Conservation (phyloP, 2,113 vertebrate species). For the Siniperca knerii region DNA sequence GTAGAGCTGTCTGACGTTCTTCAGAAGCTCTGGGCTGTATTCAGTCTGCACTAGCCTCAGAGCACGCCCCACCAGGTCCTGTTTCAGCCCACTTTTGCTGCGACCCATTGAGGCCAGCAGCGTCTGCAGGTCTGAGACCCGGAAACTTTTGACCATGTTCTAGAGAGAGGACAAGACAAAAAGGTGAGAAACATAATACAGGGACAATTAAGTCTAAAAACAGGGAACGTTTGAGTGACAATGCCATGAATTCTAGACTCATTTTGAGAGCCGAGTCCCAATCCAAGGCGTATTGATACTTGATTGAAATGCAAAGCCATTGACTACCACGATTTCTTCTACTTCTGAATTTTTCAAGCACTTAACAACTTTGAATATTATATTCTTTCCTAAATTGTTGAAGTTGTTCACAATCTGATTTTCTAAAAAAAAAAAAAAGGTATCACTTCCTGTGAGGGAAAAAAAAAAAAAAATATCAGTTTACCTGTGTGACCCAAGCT, state of each 20-base stretch:
- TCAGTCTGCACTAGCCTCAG: slow-evolving; percentile 96
- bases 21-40: slow-evolving; percentile 97
- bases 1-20: slow-evolving; percentile 97
- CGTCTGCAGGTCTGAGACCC: slow-evolving; percentile 99
- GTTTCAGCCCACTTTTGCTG: slow-evolving; percentile 98
- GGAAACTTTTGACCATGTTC: slow-evolving; percentile 99
- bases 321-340: background rate
- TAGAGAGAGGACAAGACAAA: slow-evolving; percentile 66
- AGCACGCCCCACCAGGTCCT: slow-evolving; percentile 96
- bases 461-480: background rate
- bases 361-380: background rate
- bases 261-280: background rate
- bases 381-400: background rate
- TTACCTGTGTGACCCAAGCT: background rate
- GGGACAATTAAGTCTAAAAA: background rate
- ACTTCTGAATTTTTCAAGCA: background rate
- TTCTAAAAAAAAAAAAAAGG: background rate
- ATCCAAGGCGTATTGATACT: background rate
- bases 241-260: background rate
- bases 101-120: slow-evolving; percentile 97
- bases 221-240: background rate
- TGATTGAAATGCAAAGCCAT: background rate
- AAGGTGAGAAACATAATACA: slow-evolving; percentile 7
- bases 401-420: background rate
- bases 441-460: background rate